Conservation (phyloP, 2,888 invertebrate genomes). For the Cremastobaeus sp. region DNA sequence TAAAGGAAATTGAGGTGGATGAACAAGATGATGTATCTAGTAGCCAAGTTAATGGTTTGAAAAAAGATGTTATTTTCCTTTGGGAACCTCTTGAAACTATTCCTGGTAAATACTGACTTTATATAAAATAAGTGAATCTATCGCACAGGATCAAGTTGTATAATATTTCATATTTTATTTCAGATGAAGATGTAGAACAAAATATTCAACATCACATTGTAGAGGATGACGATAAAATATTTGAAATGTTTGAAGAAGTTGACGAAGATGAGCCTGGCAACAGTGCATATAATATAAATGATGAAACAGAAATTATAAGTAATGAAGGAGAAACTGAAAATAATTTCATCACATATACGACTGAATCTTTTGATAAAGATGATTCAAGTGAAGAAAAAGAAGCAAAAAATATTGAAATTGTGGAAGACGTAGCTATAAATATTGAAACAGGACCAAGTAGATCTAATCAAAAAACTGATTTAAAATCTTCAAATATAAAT, state of each 20-base stretch:
- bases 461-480: not conserved
- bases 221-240: constrained; percentile 63
- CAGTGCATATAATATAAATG: not conserved
- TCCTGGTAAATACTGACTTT: constrained; percentile 59
- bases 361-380: too few species aligned
- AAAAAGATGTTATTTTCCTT: too few species aligned
- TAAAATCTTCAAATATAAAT: too few species aligned
- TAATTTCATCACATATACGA: too few species aligned
- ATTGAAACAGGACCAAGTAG: too few species aligned
- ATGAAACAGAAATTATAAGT: not conserved
- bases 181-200: constrained; percentile 17
- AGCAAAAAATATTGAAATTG: too few species aligned
- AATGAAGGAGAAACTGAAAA: not conserved
- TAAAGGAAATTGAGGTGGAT: constrained; percentile 41
- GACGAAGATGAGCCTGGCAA: constrained; percentile 78
- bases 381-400: too few species aligned
- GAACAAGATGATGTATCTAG: too few species aligned
- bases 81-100: constrained; percentile 67
- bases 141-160: not conserved
- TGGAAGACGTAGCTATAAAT: too few species aligned
- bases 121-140: not conserved
- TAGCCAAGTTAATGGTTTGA: too few species aligned
- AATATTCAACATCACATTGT: constrained; percentile 66
- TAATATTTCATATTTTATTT: not conserved
- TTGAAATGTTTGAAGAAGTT: constrained; percentile 48